Base-by-base conservation (phyloP, 2,888 invertebrate genomes). In the Magallana nippona region DNA sequence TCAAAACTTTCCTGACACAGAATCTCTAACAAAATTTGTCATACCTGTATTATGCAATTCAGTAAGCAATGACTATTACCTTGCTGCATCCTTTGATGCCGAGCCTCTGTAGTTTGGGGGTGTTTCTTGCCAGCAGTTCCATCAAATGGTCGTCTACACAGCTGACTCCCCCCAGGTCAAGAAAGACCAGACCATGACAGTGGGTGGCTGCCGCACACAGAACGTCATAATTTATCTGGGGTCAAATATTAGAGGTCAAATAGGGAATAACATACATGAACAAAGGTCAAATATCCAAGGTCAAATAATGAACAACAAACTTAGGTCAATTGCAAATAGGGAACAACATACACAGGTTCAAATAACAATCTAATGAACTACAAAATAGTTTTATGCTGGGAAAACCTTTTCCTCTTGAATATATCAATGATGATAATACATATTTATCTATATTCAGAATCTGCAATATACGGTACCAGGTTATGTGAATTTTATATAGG, bases 51-150 rank as follows among this genome's bases (percentile, higher is more conserved):
- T 32, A 44, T 44, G 44, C 3, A 44, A 44, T 8, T 44, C 5
- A 5, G 44, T 44, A 8, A 44, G 44, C 44, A n/a, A n/a, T n/a
- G n/a, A 22, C 10, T 71, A 2, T 83, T 88, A 93, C 93, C 91
- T 91, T 88, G 82, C 90, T 89, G 85, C 93, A 93, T 13, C 92
- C 93, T 85, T 93, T 93, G 60, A 93, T 84, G 79, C 89, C 86
- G 17, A 93, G 82, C 71, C 88, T 86, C 10, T 85, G 85, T n/a
- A 94, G 90, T n/a, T 88, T 85, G 1, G 87, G 88, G 83, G 92
- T 92, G 84, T 92, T 89, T 57, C 90, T 88, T 8, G 92, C 92
- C 57, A 93, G 78, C 3, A 86, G 82, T 17, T 84, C 71, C 44
- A 93, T 83, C 17, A 93, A 80, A 10, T 90, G 88, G 87, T 93